phyloP scores from a whole-genome alignment of 1,140 invertebrate species.

The Aleiodes sp. region DNA sequence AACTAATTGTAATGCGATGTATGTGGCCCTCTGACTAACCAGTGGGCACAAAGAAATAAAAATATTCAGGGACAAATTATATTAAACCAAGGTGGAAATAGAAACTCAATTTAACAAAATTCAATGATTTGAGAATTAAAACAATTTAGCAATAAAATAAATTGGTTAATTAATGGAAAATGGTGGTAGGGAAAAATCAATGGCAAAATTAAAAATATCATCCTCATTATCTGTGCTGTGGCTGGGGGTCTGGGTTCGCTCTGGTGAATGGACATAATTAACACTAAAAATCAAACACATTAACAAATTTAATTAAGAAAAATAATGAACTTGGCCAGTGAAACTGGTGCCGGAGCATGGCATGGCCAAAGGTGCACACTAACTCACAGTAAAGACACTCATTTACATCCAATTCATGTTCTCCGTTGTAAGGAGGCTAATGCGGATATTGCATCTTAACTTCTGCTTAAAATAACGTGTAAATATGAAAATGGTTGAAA shows the following conservation, averaged over 20 bases:
- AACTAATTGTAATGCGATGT: slow-evolving; percentile 2
- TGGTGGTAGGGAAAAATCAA: neutral
- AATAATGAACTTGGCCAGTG: neutral
- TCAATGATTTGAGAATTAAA: too few relatives aligned
- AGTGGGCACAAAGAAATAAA: neutral
- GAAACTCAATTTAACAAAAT: too few relatives aligned
- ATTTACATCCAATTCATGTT: neutral
- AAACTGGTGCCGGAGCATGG: slow-evolving; percentile 43
- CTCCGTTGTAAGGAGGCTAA: neutral
- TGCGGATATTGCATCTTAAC: neutral
- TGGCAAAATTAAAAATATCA: neutral
- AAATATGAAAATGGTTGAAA: too few relatives aligned
- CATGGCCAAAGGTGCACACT: slow-evolving; percentile 39
- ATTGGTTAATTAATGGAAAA: neutral
- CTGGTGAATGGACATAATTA: slow-evolving; percentile 51
- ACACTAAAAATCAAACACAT: slow-evolving; percentile 31
- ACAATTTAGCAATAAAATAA: too few relatives aligned
- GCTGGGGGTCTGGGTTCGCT: slow-evolving; percentile 46
- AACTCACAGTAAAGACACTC: neutral
- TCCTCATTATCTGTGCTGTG: slow-evolving; percentile 49
- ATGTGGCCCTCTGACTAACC: neutral
- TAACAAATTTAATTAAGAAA: neutral
- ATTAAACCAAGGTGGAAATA: neutral
- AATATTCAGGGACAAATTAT: neutral
- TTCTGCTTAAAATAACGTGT: too few relatives aligned